Conservation (phyloP, 2,888 invertebrate genomes). For the Spodoptera littoralis region DNA sequence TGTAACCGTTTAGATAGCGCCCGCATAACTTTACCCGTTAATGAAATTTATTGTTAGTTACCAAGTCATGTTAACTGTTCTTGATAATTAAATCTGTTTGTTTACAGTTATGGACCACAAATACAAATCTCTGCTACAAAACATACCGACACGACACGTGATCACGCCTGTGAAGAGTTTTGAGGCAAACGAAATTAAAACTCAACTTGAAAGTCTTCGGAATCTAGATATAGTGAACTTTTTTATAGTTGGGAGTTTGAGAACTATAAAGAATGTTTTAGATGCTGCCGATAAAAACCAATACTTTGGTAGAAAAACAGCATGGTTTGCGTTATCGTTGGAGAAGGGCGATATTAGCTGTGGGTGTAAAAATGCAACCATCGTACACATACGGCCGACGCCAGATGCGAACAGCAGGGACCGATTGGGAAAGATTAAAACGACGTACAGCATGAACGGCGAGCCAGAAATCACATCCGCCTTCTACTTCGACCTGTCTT, state of each 20-base stretch:
- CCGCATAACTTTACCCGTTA: constrained; percentile 42
- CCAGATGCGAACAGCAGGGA: constrained; percentile 91
- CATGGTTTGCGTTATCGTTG: constrained; percentile 95
- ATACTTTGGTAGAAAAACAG: constrained; percentile 94
- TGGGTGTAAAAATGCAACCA: constrained; percentile 92
- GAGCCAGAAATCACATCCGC: constrained; percentile 94
- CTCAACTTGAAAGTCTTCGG: constrained; percentile 92
- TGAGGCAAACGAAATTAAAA: constrained; percentile 90
- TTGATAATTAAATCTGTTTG: constrained; percentile 52
- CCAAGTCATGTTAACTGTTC: constrained; percentile 39
- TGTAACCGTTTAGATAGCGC: constrained; percentile 46
- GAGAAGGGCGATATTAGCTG: constrained; percentile 93
- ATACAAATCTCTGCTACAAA: constrained; percentile 96
- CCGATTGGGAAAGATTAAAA: constrained; percentile 91
- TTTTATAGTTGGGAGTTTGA: constrained; percentile 93
- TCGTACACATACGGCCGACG: constrained; percentile 93
- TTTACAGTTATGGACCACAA: constrained; percentile 96
- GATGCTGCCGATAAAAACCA: constrained; percentile 92
- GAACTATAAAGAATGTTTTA: constrained; percentile 91
- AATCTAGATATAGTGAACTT: constrained; percentile 96
- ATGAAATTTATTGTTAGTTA: constrained; percentile 41
- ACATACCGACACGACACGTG: constrained; percentile 96
- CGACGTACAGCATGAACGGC: constrained; percentile 91
- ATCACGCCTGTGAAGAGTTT: constrained; percentile 91
- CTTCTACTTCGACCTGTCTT: constrained; percentile 96